phyloP scores from a whole-genome alignment of 2,113 vertebrate genomes.

The Clupea harengus region DNA sequence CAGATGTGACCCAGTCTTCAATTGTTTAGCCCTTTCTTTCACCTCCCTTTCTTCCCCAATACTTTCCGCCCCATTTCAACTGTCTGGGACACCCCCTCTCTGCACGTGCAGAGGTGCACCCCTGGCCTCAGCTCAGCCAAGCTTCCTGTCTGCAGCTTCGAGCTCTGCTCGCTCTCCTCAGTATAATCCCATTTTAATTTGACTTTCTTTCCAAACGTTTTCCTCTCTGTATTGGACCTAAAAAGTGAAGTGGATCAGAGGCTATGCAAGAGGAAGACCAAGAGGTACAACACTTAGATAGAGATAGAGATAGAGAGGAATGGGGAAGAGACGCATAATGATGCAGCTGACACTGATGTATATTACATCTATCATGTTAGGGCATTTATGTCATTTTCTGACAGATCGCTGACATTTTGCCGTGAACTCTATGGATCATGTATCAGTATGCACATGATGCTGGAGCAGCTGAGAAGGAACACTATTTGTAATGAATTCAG shows the following conservation, averaged over 20 bases:
- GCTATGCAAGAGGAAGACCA: neutral
- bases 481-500: neutral
- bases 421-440: neutral
- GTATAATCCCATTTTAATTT: conserved; percentile 58
- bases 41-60: conserved; percentile 61
- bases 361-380: neutral
- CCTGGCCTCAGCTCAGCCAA: conserved; percentile 14
- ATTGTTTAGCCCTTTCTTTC: conserved; percentile 57
- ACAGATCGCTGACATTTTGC: neutral
- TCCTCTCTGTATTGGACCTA: neutral
- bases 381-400: neutral
- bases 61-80: conserved; percentile 73
- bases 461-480: neutral
- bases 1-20: conserved; percentile 74
- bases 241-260: neutral
- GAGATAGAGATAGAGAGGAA: neutral
- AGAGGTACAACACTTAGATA: no score
- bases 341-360: neutral
- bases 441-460: neutral
- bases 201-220: conserved; percentile 28
- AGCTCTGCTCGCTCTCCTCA: conserved; percentile 18
- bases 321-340: neutral
- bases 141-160: neutral
- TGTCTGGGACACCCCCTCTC: conserved; percentile 58
- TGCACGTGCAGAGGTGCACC: conserved; percentile 46